Base-by-base conservation (phyloP, 1,140 invertebrate species). In the Anoplophora glabripennis region DNA sequence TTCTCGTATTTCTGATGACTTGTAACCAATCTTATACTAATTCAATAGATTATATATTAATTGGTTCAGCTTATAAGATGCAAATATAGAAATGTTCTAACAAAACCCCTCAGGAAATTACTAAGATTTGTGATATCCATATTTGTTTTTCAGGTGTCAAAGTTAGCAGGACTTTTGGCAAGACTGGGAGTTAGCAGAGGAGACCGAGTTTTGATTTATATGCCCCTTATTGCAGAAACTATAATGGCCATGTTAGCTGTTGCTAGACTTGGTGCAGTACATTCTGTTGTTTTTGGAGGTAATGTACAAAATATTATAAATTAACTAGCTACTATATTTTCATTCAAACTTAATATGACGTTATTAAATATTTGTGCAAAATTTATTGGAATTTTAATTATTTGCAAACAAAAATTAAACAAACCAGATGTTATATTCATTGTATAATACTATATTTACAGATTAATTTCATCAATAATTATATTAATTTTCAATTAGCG, bases 231-330 rank as follows among this genome's bases (percentile, higher is more conserved):
- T 36, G 92, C 92, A 0, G 91, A 95, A 78, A 87, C 90, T 0
- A 83, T 94, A 28, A 83, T 94, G 28, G 85, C 92, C 0, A 94
- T 95, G 85, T 72, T 95, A 54, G 92, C 92, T 0, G 86, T 85
- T 0, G 89, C 84, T 4, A 79, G 93, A 36, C 76, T 95, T 10
- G 93, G 93, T 0, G 93, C 90, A 4, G 78, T 93, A 9, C 92
- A 96, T 71, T 93, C 90, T 0, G 86, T 93, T 3, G 91, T 94
- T 7, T 94, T 94, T 75, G 92, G 92, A 69, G 92, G 89, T 89
- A 76, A 45, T 35, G 3, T 7, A 33, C 14, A 5, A 15, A 42
- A 15, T 5, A 11, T 10, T 12, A 42, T 42, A 3, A 10, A 42
- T 42, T 28, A 28, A 28, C 21, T 28, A 5, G 5, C 5, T 28